Percentiles rank a stretch among this genome's conserved stretches.
These are phyloP conservation scores for Hirtodrosophila trivittata DNA, from an alignment of 2,888 invertebrate species.

Conservation along the genomic window DNA sequence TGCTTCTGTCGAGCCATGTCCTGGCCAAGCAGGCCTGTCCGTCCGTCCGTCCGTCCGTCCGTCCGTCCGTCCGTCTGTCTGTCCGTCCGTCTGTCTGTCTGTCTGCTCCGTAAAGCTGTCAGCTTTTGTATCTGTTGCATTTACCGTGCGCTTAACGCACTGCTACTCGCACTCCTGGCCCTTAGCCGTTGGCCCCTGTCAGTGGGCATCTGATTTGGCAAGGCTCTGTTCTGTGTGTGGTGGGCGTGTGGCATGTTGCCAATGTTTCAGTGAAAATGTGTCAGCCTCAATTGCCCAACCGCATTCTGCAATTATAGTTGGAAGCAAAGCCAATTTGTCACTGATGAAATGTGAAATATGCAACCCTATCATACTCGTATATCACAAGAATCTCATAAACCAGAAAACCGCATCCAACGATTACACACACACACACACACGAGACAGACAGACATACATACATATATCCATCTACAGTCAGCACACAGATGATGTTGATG, in stretches of 20 bases:
- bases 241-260: slow-evolving; percentile 22
- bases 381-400: too few species aligned
- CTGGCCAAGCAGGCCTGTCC: slow-evolving; percentile 14
- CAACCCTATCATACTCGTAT: too few species aligned
- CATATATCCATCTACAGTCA: too few species aligned
- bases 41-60: background rate
- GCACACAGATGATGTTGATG: too few species aligned
- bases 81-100: too few species aligned
- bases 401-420: too few species aligned
- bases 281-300: slow-evolving; percentile 32
- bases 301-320: slow-evolving; percentile 16
- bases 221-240: background rate
- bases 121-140: slow-evolving; percentile 51
- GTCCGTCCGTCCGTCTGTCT: too few species aligned
- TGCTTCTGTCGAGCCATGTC: slow-evolving; percentile 6
- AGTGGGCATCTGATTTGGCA: background rate
- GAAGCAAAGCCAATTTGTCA: slow-evolving; percentile 34
- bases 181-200: background rate
- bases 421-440: too few species aligned
- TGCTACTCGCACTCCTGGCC: too few species aligned
- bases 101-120: slow-evolving; percentile 17
- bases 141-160: slow-evolving; percentile 47
- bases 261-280: slow-evolving; percentile 14
- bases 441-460: too few species aligned
- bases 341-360: background rate